Base-by-base conservation (phyloP, 2,888 invertebrate species). In the Aleiodes alternator region DNA sequence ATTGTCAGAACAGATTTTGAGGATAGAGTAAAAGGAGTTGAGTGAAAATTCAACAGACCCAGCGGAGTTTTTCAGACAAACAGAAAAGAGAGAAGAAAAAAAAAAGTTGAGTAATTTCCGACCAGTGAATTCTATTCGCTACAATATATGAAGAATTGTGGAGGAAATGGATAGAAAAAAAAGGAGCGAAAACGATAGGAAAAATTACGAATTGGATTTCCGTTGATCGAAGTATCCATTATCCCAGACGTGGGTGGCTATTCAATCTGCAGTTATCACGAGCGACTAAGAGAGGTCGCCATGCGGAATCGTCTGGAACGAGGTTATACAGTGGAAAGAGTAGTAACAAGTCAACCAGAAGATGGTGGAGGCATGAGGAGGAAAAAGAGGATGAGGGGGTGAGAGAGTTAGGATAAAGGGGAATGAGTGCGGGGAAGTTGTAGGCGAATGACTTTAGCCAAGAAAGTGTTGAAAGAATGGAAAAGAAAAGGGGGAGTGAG, bases 221-320 rank as follows among this genome's bases (percentile, higher is more conserved):
- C 76, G 76, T 76, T 75, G 73, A 72, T 72, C 74, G 76, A 76
- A 78, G 72, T 70, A 71, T 74, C 76, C 75, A 77, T 77, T 77
- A 79, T 73, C 71, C 75, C n/a, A 69, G 66, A 76, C 75, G 75
- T 55, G 73, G 73, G 73, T 66, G 72, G 77, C 77, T 72, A 79
- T 79, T 79, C 78, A 79, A 79, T 79, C 78, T 77, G 73, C 78
- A 77, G 78, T 79, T 79, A 79, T 79, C 78, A 73, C 38, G 56
- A 72, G 68, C 72, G 75, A 66, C 69, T 68, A 72, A 75, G 75
- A 75, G 74, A 72, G 69, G 72, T 72, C 73, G 53, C 56, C 51
- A 72, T 59, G 72, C 59, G 69, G 73, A 76, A 76, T 76, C 59
- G 64, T 56, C 55, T 69, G 69, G 56, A 75, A 75, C 71, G 68